Base-by-base conservation (phyloP, 2,888 invertebrate genomes). In the Cheilosia vulpina region DNA sequence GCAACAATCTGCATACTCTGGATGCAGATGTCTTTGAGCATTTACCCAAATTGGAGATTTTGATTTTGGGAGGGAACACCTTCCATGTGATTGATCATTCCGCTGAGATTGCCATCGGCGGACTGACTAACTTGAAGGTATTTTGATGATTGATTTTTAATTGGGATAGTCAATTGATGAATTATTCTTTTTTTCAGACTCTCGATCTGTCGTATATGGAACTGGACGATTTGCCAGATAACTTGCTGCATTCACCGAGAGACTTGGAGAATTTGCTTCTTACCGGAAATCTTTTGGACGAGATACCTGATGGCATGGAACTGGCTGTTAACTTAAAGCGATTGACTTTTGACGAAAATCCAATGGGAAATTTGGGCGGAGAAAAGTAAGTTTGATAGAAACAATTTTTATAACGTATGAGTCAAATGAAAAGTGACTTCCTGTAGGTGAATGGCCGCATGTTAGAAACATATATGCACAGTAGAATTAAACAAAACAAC, bases 21-120 rank as follows among this genome's bases (percentile, higher is more conserved):
- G 90, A 96, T 89, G 93, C 93, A 63, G 95, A 96, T 89, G 89
- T 96, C 1, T 97, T 98, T 90, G 95, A 96, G 88, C 97, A 97
- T 89, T 91, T 95, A 4, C 93, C 94, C 0, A 93, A 94, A 60
- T 90, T 98, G 45, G 94, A 95, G 87, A 93, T 94, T 15, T 90
- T 98, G 60, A 94, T 94, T 88, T 92, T 98, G 27, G 94, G 94
- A 84, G 94, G 94, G n/a, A 98, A 98, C 91, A 96, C 96, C 0
- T 93, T 98, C 15, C 93, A 93, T 15, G 93, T 94, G 0, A 93
- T 97, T 6, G 96, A 96, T 89, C 92, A 93, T 7, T 93, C 93
- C 15, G 95, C 96, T 0, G 89, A 94, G 1, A 92, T 94, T 0
- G 96, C 97, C 0, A 94, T 97, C 21, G 93, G 94, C 0, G 94